Evolutionary conservation across 1,140 invertebrate genomes (phyloP).

Genomic region (Venustaconcha ellipsiformis): DNA sequence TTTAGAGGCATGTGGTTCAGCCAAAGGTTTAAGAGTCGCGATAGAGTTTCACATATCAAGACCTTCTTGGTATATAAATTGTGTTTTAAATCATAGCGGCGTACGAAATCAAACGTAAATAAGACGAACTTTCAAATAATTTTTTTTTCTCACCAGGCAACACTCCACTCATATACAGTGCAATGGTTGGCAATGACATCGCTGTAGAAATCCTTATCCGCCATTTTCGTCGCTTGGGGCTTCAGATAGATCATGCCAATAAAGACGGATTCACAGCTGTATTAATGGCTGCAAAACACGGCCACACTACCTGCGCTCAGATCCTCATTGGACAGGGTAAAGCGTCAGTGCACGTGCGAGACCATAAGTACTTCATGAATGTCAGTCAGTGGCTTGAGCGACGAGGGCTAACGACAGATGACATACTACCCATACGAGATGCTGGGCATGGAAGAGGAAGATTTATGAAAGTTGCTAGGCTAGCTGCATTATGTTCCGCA

Average conservation of each 20-base stretch:
- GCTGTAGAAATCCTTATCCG: slow-evolving; percentile 57
- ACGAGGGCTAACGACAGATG: slow-evolving; percentile 36
- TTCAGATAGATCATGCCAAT: slow-evolving; percentile 61
- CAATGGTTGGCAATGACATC: slow-evolving; percentile 63
- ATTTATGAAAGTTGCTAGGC: slow-evolving; percentile 23
- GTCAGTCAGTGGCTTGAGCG: slow-evolving; percentile 38
- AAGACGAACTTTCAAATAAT: no score
- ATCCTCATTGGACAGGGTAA: slow-evolving; percentile 58
- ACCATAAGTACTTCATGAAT: slow-evolving; percentile 41
- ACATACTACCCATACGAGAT: slow-evolving; percentile 28
- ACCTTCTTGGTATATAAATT: no score
- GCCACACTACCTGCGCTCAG: slow-evolving; percentile 58
- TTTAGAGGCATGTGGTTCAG: no score
- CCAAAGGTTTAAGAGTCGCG: no score
- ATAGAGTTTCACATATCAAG: no score
- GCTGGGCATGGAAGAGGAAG: slow-evolving; percentile 22
- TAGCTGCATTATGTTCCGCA: slow-evolving; percentile 27
- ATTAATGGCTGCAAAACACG: slow-evolving; percentile 55
- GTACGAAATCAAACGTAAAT: no score
- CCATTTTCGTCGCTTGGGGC: slow-evolving; percentile 60
- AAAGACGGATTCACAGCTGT: slow-evolving; percentile 61
- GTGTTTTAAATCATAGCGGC: no score
- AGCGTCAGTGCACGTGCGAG: slow-evolving; percentile 44
- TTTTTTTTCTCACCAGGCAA: slow-evolving; percentile 80
- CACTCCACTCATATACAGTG: slow-evolving; percentile 60